These are phyloP conservation scores for Myripristis murdjan DNA, from an alignment of 2,797 vertebrate genomes.

Conservation along the genomic window DNA sequence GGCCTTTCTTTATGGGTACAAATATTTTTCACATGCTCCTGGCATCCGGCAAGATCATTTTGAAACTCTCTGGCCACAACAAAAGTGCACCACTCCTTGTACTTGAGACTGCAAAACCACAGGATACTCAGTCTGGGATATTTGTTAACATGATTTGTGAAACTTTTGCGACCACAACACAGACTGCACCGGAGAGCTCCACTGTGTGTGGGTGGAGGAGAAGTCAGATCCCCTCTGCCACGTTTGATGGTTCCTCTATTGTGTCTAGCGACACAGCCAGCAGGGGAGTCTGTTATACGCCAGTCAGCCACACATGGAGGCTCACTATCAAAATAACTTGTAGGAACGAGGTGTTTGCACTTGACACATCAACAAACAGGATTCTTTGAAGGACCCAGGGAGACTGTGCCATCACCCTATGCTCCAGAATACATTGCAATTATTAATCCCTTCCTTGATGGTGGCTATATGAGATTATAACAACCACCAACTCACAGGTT, in stretches of 20 bases:
- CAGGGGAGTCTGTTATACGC: slow-evolving; percentile 68
- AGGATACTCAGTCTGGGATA: slow-evolving; percentile 60
- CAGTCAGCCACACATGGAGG: slow-evolving; percentile 50
- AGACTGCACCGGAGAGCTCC: slow-evolving; percentile 35
- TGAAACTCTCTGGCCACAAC: slow-evolving; percentile 71
- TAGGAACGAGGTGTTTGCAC: slow-evolving; percentile 59
- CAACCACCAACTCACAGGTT: background rate
- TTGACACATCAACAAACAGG: slow-evolving; percentile 66
- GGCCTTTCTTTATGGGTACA: slow-evolving; percentile 75
- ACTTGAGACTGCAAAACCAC: slow-evolving; percentile 66
- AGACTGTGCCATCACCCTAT: background rate
- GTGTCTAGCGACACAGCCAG: slow-evolving; percentile 71
- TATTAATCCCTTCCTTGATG: background rate
- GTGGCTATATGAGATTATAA: background rate
- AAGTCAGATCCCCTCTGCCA: slow-evolving; percentile 47
- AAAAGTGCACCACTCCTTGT: slow-evolving; percentile 68
- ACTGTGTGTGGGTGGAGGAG: slow-evolving; percentile 57
- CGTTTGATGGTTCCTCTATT: slow-evolving; percentile 77
- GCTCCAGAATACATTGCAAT: background rate
- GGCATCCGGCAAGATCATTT: slow-evolving; percentile 57
- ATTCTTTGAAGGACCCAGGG: slow-evolving; percentile 1
- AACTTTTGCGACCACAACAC: slow-evolving; percentile 69
- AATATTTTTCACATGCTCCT: slow-evolving; percentile 79
- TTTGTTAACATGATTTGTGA: slow-evolving; percentile 82
- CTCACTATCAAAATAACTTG: slow-evolving; percentile 56